Base-by-base conservation (phyloP, 2,797 vertebrate genomes). In the Parambassis ranga region DNA sequence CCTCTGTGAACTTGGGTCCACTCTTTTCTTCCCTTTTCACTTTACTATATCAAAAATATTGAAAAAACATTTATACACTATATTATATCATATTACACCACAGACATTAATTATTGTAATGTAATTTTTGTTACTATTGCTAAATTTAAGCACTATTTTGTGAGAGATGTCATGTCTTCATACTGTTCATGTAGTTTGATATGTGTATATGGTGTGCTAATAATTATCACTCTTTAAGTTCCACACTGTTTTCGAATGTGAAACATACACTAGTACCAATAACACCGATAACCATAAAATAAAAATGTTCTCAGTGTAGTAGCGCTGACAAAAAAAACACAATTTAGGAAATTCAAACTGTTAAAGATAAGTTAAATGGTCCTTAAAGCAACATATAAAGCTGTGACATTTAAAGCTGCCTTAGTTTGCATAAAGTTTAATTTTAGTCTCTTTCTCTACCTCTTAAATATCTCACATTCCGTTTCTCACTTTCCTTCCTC, bases 1-100 rank as follows among this genome's bases (percentile, higher is more conserved):
- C 87, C 84, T 89, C 83, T 79, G 80, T 89, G 85, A 90, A 87
- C 89, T 87, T 82, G 71, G 58, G 73, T 85, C 77, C 69, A 77
- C 85, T 81, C 72, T 77, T 30, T 50, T 53, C 58, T 52, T 38
- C 24, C 27, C 37, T 18, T 56, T 70, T 64, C 60, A 65, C 62
- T 48, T 57, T 55, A 41, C 46, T 39, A 18, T 49, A 64, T 77
- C 22, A 44, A 19, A 58, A 65, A 50, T 36, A 44, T 24, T 57
- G 33, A 44, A 31, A 74, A 13, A 36, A 60, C 46, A 19, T 36
- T 46, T n/a, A n/a, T n/a, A n/a, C 47, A 15, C 23, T 16, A 47
- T 30, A 27, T 10, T 48, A 77, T 19, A 3, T 31, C 16, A 3
- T 37, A 50, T 10, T 55, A 1, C 15, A n/a, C n/a, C n/a, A n/a